Evolutionary conservation across 64 coral and sea anemone genomes (phyloP), one percentile per base, ranked within the genome.

Genomic region (Porites lutea): DNA sequence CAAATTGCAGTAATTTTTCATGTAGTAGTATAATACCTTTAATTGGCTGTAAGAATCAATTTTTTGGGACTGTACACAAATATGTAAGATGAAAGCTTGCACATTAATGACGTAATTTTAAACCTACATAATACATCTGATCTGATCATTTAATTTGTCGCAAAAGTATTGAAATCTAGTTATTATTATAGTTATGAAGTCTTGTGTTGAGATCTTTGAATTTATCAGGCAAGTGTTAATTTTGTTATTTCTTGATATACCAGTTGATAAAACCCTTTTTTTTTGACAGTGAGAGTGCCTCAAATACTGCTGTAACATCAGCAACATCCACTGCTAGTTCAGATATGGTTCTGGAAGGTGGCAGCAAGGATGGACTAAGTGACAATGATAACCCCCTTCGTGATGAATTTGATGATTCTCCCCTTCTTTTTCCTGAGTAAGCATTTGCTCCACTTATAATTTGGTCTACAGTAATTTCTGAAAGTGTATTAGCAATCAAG

Each of bases 281-380:
- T 51, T 68, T 84, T 67, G 43, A 37, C 44, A 84, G 81, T 18
- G 62, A 52, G 13, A 62, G 63, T 49, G 16, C 63, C 0, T 84
- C 62, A 68, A 84, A 82, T 60, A 82, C 59, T 48, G 59, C 62
- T 1, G 64, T 61, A 13, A 67, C 81, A n/a, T 83, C 79, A 66
- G 79, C 59, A 15, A 83, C 79, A 76, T 91, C 89, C 9, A 79
- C 85, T 6, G 61, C 91, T 61, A 93, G 91, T 60, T 93, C 91
- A 59, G 91, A 93, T 49, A 85, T 93, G 18, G 83, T 76, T 46
- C 82, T 87, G 48, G 91, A 93, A 93, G 81, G 91, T 58, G 73
- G 82, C 48, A 93, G 91, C 16, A 71, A 59, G 59, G 79, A 83
- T 75, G 89, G 67, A 74, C 58, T 91, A 4, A 84, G 79, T 84